These are phyloP conservation scores for Argya squamiceps DNA, from an alignment of 2,797 vertebrate species.

Conservation along the genomic window DNA sequence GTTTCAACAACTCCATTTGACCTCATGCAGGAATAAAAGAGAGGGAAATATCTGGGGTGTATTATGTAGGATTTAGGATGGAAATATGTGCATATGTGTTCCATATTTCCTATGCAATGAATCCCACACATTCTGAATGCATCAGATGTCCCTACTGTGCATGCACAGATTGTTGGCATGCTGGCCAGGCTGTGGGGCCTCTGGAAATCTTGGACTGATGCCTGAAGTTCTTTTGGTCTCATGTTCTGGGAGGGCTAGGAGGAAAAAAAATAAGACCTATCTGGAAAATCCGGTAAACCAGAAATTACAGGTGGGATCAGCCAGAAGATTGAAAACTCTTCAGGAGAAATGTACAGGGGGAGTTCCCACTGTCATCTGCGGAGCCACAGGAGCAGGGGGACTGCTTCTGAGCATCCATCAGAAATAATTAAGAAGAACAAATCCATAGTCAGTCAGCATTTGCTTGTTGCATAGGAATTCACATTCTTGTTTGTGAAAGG, in stretches of 20 bases:
- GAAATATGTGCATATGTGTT: conserved; percentile 19
- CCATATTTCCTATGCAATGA: background rate
- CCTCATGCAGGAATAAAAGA: background rate
- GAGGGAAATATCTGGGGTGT: background rate
- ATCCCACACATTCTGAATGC: background rate
- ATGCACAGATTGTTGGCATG: background rate
- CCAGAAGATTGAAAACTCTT: background rate
- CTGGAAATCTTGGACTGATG: conserved; percentile 8
- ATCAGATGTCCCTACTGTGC: background rate
- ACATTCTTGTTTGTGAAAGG: background rate
- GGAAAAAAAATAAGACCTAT: background rate
- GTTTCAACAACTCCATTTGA: background rate
- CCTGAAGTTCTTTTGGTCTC: background rate
- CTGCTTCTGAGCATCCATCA: background rate
- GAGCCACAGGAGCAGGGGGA: background rate
- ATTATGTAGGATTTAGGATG: conserved; percentile 7
- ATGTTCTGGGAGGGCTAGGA: background rate
- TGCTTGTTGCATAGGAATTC: background rate
- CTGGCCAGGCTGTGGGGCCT: background rate
- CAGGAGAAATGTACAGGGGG: background rate
- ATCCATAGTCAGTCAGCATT: background rate
- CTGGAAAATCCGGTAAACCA: background rate
- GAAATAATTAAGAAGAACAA: background rate
- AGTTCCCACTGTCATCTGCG: background rate
- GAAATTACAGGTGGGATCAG: background rate